These are phyloP conservation scores for Megalops atlanticus DNA, from an alignment of 2,113 vertebrate species.

Conservation along the genomic window DNA sequence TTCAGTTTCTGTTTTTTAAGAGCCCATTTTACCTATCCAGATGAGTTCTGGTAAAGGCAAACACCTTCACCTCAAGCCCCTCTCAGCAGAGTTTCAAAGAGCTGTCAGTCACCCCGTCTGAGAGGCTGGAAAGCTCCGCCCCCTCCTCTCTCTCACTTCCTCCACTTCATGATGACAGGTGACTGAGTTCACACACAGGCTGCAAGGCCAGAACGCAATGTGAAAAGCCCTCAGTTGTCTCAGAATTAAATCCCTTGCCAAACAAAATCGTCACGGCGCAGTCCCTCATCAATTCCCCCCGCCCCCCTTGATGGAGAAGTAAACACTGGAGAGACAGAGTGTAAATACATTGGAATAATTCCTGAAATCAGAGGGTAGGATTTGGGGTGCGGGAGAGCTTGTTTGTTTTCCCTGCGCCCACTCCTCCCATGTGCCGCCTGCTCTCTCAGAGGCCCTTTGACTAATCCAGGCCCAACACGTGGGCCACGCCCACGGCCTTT, in stretches of 20 bases:
- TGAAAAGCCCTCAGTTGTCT: background rate
- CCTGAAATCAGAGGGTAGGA: background rate
- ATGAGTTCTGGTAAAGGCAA: background rate
- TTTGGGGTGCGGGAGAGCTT: background rate
- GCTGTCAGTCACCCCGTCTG: background rate
- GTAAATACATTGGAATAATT: background rate
- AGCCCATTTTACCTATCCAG: background rate
- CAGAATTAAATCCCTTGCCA: constrained; percentile 1
- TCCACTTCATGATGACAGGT: background rate
- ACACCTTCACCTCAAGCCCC: background rate
- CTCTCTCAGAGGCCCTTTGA: background rate
- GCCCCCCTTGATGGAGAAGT: background rate
- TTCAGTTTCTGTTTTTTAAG: background rate
- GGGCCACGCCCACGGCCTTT: background rate
- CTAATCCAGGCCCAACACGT: background rate
- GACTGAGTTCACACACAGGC: background rate
- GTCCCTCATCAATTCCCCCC: constrained; percentile 1
- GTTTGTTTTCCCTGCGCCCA: background rate
- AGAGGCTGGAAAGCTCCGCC: background rate
- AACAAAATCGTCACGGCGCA: background rate
- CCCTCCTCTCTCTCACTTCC: background rate
- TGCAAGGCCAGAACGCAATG: background rate
- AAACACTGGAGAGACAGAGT: background rate
- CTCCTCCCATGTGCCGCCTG: background rate
- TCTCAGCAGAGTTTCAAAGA: background rate